Evolutionary conservation across 1,140 invertebrate genomes (phyloP).

Genomic region (Aphis gossypii): DNA sequence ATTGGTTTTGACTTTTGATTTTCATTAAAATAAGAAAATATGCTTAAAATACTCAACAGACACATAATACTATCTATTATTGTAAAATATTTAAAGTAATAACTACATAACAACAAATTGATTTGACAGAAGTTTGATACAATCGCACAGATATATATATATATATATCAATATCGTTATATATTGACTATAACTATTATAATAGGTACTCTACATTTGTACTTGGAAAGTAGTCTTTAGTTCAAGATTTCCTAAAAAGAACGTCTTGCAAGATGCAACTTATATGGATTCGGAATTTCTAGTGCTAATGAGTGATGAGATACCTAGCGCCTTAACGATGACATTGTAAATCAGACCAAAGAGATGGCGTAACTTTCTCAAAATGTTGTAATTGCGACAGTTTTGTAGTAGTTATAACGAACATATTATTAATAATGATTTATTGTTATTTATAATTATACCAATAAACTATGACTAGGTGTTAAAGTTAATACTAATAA

Average conservation of each 20-base stretch:
- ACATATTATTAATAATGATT: not conserved
- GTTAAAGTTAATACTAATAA: not conserved
- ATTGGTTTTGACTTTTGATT: not conserved
- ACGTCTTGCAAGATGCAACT: not conserved
- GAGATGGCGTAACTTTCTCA: not conserved
- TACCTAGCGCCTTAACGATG: not conserved
- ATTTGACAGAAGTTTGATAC: not conserved
- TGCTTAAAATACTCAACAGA: no score
- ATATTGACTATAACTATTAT: not conserved
- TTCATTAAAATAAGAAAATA: not conserved
- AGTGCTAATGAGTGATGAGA: not conserved
- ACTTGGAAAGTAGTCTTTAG: not conserved
- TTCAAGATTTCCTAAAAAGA: conserved; percentile 2
- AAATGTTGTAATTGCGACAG: not conserved
- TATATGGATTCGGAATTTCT: not conserved
- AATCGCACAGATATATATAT: not conserved
- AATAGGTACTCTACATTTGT: not conserved
- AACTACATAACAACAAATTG: not conserved
- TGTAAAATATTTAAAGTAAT: not conserved
- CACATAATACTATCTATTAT: no score
- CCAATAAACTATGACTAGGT: not conserved
- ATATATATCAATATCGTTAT: not conserved
- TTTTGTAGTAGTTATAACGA: not conserved
- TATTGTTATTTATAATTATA: not conserved
- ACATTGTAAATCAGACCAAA: not conserved